Base-by-base conservation (phyloP, 1,140 invertebrate species). In the Dendrolimus punctatus region DNA sequence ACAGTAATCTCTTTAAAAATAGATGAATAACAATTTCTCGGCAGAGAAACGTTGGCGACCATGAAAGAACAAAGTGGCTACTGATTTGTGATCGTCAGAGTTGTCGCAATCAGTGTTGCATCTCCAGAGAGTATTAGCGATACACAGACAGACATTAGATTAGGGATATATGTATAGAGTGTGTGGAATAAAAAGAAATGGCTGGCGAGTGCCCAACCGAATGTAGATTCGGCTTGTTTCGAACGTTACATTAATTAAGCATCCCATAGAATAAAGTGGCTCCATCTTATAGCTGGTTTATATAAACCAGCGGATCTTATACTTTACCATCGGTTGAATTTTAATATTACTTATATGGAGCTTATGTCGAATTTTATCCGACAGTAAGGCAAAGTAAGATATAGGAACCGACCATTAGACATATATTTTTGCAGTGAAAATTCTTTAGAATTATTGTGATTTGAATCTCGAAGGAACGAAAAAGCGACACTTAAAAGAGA, bases 171-270 rank as follows among this genome's bases (percentile, higher is more conserved):
- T 63, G 61, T 64, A 66, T 65, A 58, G 67, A 54, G 57, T 54
- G 64, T 71, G 56, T 60, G 60, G 71, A 81, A 58, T 72, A 83
- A 81, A 81, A 81, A 78, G 75, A 72, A 57, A 54, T 66, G 53
- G 51, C 73, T 85, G 78, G 82, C 78, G 66, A 58, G 49, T 64
- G 64, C 76, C 80, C 80, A 85, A 80, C 68, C 73, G 74, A 75
- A 71, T 81, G 74, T 74, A 76, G 62, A 66, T 51, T 62, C 66
- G 63, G 73, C 71, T 78, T 74, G 78, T 78, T 80, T 71, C 60
- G 71, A 79, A 73, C 73, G 75, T 81, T 76, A 74, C 75, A 81
- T 84, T 80, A 81, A 81, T 80, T 80, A 84, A 75, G 58, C 55
- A 80, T 81, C 69, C 72, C 76, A 85, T 80, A 75, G 48, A 69